Evolutionary conservation across 2,113 vertebrate genomes (phyloP).

Genomic region (Poeciliopsis retropinna): DNA sequence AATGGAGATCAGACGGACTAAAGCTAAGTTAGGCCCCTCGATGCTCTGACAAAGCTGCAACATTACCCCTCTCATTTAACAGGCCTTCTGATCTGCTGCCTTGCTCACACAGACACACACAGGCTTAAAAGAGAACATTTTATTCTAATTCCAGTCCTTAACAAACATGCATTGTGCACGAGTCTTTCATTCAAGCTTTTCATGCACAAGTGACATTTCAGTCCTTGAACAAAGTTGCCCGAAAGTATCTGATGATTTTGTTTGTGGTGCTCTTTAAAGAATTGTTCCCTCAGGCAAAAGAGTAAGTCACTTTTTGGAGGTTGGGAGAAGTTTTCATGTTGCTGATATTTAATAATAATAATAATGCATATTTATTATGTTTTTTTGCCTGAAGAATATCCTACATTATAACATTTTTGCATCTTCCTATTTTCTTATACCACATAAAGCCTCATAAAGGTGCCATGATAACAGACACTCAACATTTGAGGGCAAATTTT

Average conservation of each 20-base stretch:
- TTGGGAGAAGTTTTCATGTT: too few relatives aligned
- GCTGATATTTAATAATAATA: too few relatives aligned
- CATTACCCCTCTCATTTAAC: conserved; percentile 70
- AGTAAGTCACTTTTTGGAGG: conserved; percentile 3
- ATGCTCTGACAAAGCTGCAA: conserved; percentile 63
- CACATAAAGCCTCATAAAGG: too few relatives aligned
- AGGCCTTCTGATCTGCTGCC: conserved; percentile 46
- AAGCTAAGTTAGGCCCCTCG: conserved; percentile 68
- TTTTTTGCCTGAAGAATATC: too few relatives aligned
- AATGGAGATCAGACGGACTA: conserved; percentile 72
- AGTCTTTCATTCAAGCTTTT: conserved; percentile 33
- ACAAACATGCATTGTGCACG: conserved; percentile 7
- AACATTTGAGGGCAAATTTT: too few relatives aligned
- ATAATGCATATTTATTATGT: too few relatives aligned
- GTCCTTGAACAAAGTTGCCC: not conserved
- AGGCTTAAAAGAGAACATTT: conserved; percentile 42
- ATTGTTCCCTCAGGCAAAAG: not conserved
- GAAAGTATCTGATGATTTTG: conserved; percentile 5
- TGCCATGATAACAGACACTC: too few relatives aligned
- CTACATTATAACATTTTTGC: too few relatives aligned
- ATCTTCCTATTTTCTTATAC: too few relatives aligned
- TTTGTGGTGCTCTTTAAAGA: conserved; percentile 21
- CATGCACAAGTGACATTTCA: conserved; percentile 39
- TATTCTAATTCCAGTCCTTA: conserved; percentile 41
- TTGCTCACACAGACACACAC: conserved; percentile 17